These are phyloP conservation scores for Rhizoglyphus robini DNA, from an alignment of 1,140 invertebrate species.

Conservation along the genomic window DNA sequence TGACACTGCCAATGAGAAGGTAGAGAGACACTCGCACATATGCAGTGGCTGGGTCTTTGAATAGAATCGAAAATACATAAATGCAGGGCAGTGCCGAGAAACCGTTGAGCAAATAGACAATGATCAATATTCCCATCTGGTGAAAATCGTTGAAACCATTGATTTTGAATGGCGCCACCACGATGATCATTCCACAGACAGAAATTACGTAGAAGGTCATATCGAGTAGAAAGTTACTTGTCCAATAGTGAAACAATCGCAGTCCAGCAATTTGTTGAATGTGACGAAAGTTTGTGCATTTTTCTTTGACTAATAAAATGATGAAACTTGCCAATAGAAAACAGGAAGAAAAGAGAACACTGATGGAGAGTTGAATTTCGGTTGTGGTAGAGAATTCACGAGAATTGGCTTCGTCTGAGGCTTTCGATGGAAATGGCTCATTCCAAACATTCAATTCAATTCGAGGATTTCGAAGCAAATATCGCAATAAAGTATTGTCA, in stretches of 20 bases:
- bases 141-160: conserved; percentile 35
- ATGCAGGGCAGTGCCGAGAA: conserved; percentile 38
- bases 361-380: not conserved
- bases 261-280: conserved; percentile 40
- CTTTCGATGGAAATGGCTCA: conserved; percentile 46
- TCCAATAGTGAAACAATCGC: conserved; percentile 40
- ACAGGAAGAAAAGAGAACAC: conserved; percentile 49
- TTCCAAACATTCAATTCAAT: conserved; percentile 45
- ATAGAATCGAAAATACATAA: conserved; percentile 39
- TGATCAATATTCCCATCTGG: conserved; percentile 38
- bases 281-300: conserved; percentile 38
- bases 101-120: conserved; percentile 45
- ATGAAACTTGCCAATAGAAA: conserved; percentile 54
- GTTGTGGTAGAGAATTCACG: not conserved
- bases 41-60: conserved; percentile 40
- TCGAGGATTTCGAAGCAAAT: conserved; percentile 30
- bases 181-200: not conserved
- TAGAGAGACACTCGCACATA: conserved; percentile 39
- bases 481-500: conserved; percentile 42
- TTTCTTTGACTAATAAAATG: conserved; percentile 41
- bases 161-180: conserved; percentile 20
- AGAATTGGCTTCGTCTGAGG: conserved; percentile 23
- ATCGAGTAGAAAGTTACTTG: conserved; percentile 46
- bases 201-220: conserved; percentile 29
- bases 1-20: not conserved